Evolutionary conservation across 1,140 invertebrate genomes (phyloP), one percentile per base, ranked within the genome.

Genomic region (Leptoteleia sp.): DNA sequence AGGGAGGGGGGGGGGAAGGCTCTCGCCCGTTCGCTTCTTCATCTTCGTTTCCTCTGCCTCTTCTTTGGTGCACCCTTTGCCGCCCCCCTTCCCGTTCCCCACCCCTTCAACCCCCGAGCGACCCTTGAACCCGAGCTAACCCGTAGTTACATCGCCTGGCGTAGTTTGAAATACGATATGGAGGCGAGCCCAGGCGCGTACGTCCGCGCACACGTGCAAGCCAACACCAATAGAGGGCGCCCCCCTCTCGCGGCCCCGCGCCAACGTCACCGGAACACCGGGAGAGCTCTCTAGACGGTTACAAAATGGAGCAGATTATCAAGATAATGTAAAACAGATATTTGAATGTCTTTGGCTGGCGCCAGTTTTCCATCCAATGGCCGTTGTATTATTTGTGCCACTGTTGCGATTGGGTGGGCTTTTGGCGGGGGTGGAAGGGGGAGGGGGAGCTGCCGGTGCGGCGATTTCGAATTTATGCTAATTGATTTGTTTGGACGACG

Each of bases 241-340:
- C n/a, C n/a, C n/a, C n/a, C n/a, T n/a, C n/a, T n/a, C n/a, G n/a
- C n/a, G n/a, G n/a, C n/a, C n/a, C n/a, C n/a, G n/a, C n/a, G n/a
- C n/a, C n/a, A n/a, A n/a, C n/a, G n/a, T n/a, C n/a, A n/a, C n/a
- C n/a, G n/a, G n/a, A n/a, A n/a, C n/a, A n/a, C n/a, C n/a, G n/a
- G n/a, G n/a, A n/a, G n/a, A n/a, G n/a, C n/a, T n/a, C n/a, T n/a
- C n/a, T n/a, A n/a, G 57, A 54, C 48, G 47, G 5, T 62, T 72
- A 72, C 57, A 54, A 72, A 62, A 72, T 47, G 29, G 68, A 62
- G 35, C 12, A 38, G 37, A 64, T 73, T 64, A 73, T 73, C 40
- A 48, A 33, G 31, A 55, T 62, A 64, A 55, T 73, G 70, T 22
- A 27, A 19, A 73, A 72, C 48, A 37, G 42, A 62, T 37, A 55